Evolutionary conservation across 2,113 vertebrate genomes (phyloP).

Genomic region (Naja naja): DNA sequence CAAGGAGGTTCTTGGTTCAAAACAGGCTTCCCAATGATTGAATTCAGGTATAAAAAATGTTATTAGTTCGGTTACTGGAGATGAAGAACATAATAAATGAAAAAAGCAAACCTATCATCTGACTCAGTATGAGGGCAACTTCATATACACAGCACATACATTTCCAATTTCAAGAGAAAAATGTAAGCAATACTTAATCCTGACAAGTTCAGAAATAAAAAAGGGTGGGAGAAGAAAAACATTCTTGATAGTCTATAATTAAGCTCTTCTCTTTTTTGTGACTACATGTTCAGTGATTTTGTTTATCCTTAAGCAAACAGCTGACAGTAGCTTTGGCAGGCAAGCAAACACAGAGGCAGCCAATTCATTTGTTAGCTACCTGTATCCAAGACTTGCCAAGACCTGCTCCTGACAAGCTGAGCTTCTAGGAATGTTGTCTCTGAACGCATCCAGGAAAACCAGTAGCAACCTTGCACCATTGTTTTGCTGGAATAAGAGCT

Average conservation of each 20-base stretch:
- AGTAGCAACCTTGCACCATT: neutral
- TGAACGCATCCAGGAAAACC: neutral
- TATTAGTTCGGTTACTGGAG: neutral
- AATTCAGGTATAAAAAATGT: neutral
- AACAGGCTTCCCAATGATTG: neutral
- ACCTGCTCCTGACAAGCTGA: conserved; percentile 17
- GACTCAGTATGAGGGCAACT: neutral
- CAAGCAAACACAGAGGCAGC: neutral
- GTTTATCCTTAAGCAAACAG: neutral
- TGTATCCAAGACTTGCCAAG: neutral
- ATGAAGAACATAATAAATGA: neutral
- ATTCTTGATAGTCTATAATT: neutral
- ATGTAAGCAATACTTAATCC: neutral
- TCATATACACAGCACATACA: neutral
- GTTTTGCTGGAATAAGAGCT: neutral
- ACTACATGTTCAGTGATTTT: neutral
- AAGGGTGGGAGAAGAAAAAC: neutral
- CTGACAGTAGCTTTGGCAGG: neutral
- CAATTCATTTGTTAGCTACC: conserved; percentile 2
- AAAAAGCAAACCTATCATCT: neutral
- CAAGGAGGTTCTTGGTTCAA: too few species aligned
- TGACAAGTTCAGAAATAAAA: neutral
- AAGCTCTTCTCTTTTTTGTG: conserved; percentile 5
- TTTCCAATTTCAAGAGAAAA: conserved; percentile 3
- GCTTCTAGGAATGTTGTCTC: conserved; percentile 22